A percentile compares a stretch with the other conserved stretches of the same genome.
phyloP scores from a whole-genome alignment of 2,888 invertebrate genomes.

The Ennomos erosarius region DNA sequence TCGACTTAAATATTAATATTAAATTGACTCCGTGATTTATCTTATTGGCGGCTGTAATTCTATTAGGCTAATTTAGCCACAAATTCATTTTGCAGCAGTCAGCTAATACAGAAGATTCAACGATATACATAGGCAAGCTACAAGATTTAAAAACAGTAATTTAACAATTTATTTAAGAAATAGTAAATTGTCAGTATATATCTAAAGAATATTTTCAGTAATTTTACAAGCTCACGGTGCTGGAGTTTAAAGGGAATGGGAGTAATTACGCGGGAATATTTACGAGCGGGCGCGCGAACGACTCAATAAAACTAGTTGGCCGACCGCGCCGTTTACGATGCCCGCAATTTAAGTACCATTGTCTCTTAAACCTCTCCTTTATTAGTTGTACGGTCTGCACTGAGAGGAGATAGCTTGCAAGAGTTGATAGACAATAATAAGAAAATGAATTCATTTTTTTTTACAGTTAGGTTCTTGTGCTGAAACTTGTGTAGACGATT shows the following conservation, averaged over 20 bases:
- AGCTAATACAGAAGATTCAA: too few relatives aligned
- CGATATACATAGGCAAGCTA: too few relatives aligned
- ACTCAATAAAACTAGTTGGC: constrained; percentile 79
- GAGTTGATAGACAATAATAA: constrained; percentile 14
- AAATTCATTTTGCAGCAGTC: too few relatives aligned
- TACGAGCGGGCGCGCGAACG: constrained; percentile 76
- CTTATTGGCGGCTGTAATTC: too few relatives aligned
- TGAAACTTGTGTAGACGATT: too few relatives aligned
- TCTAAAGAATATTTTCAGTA: constrained; percentile 52
- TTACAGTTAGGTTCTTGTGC: background rate
- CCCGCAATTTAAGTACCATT: constrained; percentile 66
- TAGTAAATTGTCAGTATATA: constrained; percentile 4
- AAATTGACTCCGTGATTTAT: too few relatives aligned
- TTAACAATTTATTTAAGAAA: constrained; percentile 4
- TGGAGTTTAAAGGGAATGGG: constrained; percentile 69
- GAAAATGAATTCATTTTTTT: constrained; percentile 26
- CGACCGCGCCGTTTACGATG: constrained; percentile 73
- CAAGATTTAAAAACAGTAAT: background rate
- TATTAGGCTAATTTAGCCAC: too few relatives aligned
- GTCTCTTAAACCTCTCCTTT: constrained; percentile 60
- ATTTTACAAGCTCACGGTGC: constrained; percentile 62
- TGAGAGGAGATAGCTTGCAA: constrained; percentile 18
- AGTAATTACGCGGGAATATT: constrained; percentile 80
- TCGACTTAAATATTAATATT: too few relatives aligned
- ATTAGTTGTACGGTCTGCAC: constrained; percentile 38